phyloP scores from a whole-genome alignment of 2,888 invertebrate genomes.

The Cyrtodaria siliqua region DNA sequence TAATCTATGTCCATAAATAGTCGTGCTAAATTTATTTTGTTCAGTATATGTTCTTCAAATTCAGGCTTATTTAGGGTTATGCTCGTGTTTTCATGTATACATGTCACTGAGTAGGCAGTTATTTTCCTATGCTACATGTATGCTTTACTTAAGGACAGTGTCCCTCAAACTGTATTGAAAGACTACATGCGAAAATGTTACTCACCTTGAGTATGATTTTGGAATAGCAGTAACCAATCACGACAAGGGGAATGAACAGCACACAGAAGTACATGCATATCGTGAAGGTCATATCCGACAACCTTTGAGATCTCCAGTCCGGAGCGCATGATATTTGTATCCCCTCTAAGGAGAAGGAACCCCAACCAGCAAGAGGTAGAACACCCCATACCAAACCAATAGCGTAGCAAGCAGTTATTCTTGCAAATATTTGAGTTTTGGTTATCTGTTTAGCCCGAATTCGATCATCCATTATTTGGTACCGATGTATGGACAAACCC shows the following conservation, averaged over 20 bases:
- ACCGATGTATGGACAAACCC: slow-evolving; percentile 44
- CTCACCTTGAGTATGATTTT: slow-evolving; percentile 41
- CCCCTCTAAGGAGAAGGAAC: slow-evolving; percentile 38
- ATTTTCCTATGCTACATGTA: too few species aligned
- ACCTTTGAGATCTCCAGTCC: slow-evolving; percentile 28
- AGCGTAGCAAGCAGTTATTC: slow-evolving; percentile 21
- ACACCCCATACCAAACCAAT: slow-evolving; percentile 42
- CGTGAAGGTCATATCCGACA: slow-evolving; percentile 26
- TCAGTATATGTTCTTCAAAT: too few species aligned
- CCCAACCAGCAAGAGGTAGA: slow-evolving; percentile 40
- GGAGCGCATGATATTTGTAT: slow-evolving; percentile 49
- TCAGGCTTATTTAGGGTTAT: too few species aligned
- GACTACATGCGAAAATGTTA: too few species aligned
- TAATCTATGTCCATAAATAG: too few species aligned
- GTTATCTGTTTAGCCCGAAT: neutral
- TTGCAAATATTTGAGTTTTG: slow-evolving; percentile 2
- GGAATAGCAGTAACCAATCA: slow-evolving; percentile 38
- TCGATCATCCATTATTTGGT: slow-evolving; percentile 21
- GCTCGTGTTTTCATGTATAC: too few species aligned
- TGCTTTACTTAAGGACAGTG: too few species aligned
- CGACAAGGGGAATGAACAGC: slow-evolving; percentile 34
- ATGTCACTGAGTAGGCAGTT: too few species aligned
- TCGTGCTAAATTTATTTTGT: too few species aligned
- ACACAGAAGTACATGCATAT: slow-evolving; percentile 31
- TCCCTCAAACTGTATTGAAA: too few species aligned